Evolutionary conservation across 64 coral and sea anemone species (phyloP).

Genomic region (Montipora cactus): DNA sequence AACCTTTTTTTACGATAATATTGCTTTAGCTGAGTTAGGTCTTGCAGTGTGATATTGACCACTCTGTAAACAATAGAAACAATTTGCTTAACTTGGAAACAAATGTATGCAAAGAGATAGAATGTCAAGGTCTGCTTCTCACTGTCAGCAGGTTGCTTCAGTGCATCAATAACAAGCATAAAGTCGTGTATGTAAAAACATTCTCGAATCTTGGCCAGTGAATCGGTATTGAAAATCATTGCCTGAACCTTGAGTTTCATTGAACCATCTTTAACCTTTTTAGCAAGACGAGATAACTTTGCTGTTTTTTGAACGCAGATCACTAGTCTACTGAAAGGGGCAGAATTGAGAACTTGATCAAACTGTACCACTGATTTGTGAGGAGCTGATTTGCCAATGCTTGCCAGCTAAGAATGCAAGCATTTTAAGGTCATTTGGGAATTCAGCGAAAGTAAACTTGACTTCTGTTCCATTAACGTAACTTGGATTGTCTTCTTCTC

Average conservation of each 20-base stretch:
- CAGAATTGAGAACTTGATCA: conserved; percentile 24
- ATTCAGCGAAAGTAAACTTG: conserved; percentile 72
- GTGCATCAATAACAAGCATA: conserved; percentile 68
- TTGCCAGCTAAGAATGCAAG: conserved; percentile 69
- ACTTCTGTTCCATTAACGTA: background rate
- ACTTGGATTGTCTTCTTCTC: no score
- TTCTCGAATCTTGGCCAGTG: conserved; percentile 80
- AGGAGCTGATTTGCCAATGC: background rate
- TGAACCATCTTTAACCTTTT: conserved; percentile 70
- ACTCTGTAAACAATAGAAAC: conserved; percentile 34
- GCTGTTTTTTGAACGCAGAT: no score
- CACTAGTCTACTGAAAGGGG: conserved; percentile 39
- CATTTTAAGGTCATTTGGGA: conserved; percentile 79
- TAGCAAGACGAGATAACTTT: conserved; percentile 47
- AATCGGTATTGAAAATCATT: conserved; percentile 75
- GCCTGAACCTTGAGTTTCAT: conserved; percentile 45
- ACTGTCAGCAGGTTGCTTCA: conserved; percentile 39
- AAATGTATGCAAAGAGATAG: conserved; percentile 28
- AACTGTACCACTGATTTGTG: conserved; percentile 12
- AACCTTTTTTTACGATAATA: no score
- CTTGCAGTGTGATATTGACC: background rate
- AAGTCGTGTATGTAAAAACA: conserved; percentile 83
- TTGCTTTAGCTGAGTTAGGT: no score
- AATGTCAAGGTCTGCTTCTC: conserved; percentile 24
- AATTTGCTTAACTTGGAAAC: background rate